Evolutionary conservation across 2,113 vertebrate species (phyloP).

Genomic region (Noturus placidus): DNA sequence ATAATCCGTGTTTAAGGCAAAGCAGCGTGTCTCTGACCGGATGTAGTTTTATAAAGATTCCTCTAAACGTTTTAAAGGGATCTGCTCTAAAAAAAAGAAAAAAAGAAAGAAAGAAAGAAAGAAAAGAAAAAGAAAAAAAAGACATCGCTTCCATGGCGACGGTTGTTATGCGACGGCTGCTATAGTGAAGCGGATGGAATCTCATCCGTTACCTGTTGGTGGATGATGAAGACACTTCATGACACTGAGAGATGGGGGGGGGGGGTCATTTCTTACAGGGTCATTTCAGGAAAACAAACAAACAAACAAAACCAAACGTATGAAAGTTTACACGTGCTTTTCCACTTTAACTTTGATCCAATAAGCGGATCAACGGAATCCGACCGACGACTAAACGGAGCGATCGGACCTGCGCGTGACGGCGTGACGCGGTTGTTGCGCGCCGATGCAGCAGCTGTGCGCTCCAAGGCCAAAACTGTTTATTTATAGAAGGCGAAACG

Average conservation of each 20-base stretch:
- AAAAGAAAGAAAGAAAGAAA: no score
- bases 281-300: neutral
- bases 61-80: neutral
- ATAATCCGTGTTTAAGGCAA: neutral
- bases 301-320: neutral
- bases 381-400: neutral
- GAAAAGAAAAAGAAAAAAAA: no score
- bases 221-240: neutral
- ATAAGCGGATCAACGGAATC: neutral
- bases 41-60: neutral
- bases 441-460: slow-evolving; percentile 28
- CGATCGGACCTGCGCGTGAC: neutral
- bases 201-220: slow-evolving; percentile 14
- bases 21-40: neutral
- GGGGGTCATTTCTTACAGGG: no score
- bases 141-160: slow-evolving; percentile 24
- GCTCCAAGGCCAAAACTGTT: slow-evolving; percentile 26
- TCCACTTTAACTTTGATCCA: neutral
- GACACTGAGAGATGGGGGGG: neutral
- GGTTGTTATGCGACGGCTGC: slow-evolving; percentile 35
- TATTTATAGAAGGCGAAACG: slow-evolving; percentile 41
- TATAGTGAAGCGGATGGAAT: neutral
- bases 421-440: slow-evolving; percentile 1
- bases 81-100: no score
- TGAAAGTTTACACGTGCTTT: neutral